These are phyloP conservation scores for Scaptomyza pallida DNA, from an alignment of 1,140 invertebrate species.

Conservation along the genomic window DNA sequence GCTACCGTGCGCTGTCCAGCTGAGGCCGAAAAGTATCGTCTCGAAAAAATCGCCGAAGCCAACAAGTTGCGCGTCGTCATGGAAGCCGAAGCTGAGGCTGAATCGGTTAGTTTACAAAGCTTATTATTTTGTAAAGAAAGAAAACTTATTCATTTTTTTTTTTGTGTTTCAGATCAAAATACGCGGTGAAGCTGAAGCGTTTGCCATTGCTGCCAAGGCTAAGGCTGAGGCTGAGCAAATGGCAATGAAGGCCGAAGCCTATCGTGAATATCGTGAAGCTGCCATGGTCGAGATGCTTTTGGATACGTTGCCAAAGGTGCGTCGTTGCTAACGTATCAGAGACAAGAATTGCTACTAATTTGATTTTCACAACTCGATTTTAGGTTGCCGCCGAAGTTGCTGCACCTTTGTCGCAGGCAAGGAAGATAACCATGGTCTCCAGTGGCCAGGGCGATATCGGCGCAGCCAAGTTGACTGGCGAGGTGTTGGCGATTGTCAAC, in stretches of 20 bases:
- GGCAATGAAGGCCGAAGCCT: slow-evolving; percentile 98
- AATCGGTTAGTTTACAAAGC: slow-evolving; percentile 86
- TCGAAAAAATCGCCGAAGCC: slow-evolving; percentile 97
- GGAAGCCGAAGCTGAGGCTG: slow-evolving; percentile 97
- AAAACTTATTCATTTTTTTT: neutral
- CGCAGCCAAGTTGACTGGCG: slow-evolving; percentile 95
- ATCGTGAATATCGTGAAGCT: slow-evolving; percentile 97
- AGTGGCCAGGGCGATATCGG: slow-evolving; percentile 96
- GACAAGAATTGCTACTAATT: slow-evolving; percentile 3
- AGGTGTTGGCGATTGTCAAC: slow-evolving; percentile 96
- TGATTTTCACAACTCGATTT: slow-evolving; percentile 11
- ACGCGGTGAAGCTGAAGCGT: slow-evolving; percentile 95
- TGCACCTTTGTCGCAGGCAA: slow-evolving; percentile 95
- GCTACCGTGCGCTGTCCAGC: slow-evolving; percentile 95
- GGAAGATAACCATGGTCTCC: slow-evolving; percentile 97
- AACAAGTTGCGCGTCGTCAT: slow-evolving; percentile 92
- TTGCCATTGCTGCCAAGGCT: slow-evolving; percentile 96
- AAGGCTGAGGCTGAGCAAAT: slow-evolving; percentile 98
- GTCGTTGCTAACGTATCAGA: neutral
- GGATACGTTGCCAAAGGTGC: slow-evolving; percentile 97
- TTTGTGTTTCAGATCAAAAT: slow-evolving; percentile 84
- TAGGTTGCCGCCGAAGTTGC: slow-evolving; percentile 98
- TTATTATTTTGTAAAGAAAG: slow-evolving; percentile 83
- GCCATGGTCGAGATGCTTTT: slow-evolving; percentile 99
- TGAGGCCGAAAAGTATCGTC: slow-evolving; percentile 95